Percentiles rank a stretch among this genome's conserved stretches.
These are phyloP conservation scores for Amiota mariae DNA, from an alignment of 2,888 invertebrate genomes.

Conservation along the genomic window DNA sequence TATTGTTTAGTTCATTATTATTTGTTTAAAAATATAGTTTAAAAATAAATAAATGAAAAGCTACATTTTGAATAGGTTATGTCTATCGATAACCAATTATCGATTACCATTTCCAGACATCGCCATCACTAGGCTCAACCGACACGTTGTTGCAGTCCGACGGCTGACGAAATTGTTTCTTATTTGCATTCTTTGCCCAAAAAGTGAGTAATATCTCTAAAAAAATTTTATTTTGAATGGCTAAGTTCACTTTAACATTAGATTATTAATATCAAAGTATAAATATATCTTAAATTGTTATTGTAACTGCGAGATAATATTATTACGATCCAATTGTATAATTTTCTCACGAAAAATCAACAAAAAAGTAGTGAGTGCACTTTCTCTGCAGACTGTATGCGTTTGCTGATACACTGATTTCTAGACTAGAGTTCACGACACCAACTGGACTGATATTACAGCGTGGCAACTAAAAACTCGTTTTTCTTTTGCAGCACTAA, in stretches of 20 bases:
- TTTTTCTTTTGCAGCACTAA: conserved; percentile 15
- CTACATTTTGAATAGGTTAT: background rate
- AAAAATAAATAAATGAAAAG: background rate
- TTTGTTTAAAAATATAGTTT: no score
- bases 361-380: conserved; percentile 41
- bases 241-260: background rate
- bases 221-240: background rate
- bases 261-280: background rate
- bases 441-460: conserved; percentile 37
- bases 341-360: conserved; percentile 41
- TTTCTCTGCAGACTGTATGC: conserved; percentile 50
- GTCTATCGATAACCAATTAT: no score
- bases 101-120: background rate
- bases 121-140: conserved; percentile 23
- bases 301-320: conserved; percentile 17
- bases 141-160: conserved; percentile 62
- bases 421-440: conserved; percentile 32
- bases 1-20: no score
- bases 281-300: conserved; percentile 8
- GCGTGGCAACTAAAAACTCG: conserved; percentile 54
- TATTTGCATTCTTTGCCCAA: conserved; percentile 47
- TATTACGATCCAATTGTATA: conserved; percentile 26
- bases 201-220: conserved; percentile 56
- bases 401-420: background rate
- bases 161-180: conserved; percentile 59